Percentiles rank a stretch among this genome's conserved stretches.
Evolutionary conservation across 2,888 invertebrate genomes (phyloP).

Genomic region (Pilophorus perplexus): DNA sequence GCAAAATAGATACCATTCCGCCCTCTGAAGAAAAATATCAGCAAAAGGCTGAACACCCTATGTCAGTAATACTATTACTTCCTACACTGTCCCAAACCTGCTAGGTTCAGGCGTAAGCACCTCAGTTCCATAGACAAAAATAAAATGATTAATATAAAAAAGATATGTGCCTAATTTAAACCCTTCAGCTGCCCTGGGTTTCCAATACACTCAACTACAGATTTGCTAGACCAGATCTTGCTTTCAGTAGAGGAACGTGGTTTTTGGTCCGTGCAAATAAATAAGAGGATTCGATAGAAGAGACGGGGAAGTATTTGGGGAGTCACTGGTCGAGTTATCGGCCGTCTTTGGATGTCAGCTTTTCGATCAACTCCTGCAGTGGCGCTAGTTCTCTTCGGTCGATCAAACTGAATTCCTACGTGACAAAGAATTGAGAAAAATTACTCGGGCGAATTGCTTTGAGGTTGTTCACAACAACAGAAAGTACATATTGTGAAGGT

Average conservation of each 20-base stretch:
- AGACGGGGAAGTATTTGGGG: conserved; percentile 7
- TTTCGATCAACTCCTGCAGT: conserved; percentile 95
- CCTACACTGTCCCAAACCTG: conserved; percentile 10
- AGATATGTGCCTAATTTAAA: conserved; percentile 33
- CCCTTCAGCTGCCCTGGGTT: not conserved
- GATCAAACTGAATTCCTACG: conserved; percentile 91
- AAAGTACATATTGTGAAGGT: too few relatives aligned
- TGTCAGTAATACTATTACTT: conserved; percentile 22
- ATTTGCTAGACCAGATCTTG: conserved; percentile 38
- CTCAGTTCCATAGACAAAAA: conserved; percentile 20
- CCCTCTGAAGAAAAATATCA: conserved; percentile 27
- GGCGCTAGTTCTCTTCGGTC: conserved; percentile 95
- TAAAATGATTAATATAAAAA: conserved; percentile 13
- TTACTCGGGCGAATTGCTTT: too few relatives aligned
- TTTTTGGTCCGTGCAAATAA: conserved; percentile 37
- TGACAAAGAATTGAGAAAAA: too few relatives aligned
- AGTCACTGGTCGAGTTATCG: conserved; percentile 56
- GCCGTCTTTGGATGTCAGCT: conserved; percentile 84
- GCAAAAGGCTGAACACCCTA: conserved; percentile 10
- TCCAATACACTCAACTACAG: conserved; percentile 3
- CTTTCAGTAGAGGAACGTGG: conserved; percentile 38
- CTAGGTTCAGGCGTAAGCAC: conserved; percentile 23
- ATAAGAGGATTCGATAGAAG: too few relatives aligned
- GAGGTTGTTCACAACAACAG: too few relatives aligned
- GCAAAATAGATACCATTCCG: not conserved